Conservation (phyloP, 2,888 invertebrate species). For the Harpagoxenus sublaevis region DNA sequence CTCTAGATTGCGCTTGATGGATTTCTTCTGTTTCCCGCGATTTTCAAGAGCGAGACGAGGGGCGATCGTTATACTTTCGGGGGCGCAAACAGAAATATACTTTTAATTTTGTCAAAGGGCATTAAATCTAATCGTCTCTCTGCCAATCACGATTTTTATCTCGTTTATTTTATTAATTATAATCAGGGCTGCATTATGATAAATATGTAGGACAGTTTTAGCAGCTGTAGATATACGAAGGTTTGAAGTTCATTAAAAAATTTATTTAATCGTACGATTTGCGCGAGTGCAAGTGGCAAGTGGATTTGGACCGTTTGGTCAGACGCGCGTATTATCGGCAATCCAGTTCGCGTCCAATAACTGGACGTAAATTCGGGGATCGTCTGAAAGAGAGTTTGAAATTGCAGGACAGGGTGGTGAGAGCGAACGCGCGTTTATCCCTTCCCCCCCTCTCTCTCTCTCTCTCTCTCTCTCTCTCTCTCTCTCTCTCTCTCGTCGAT, state of each 20-base stretch:
- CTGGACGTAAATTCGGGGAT: slow-evolving; percentile 48
- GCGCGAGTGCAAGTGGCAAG: slow-evolving; percentile 31
- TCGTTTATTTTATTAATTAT: slow-evolving; percentile 14
- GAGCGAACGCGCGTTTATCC: slow-evolving; percentile 26
- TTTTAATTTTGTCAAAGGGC: background rate
- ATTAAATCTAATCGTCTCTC: slow-evolving; percentile 1
- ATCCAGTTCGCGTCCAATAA: slow-evolving; percentile 46
- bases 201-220: background rate
- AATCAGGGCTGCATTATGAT: background rate
- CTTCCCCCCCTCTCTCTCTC: background rate
- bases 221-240: background rate
- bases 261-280: slow-evolving; percentile 35
- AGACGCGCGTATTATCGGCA: slow-evolving; percentile 39
- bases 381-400: slow-evolving; percentile 54
- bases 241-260: slow-evolving; percentile 12
- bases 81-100: slow-evolving; percentile 1
- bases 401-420: slow-evolving; percentile 36
- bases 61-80: background rate
- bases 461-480: background rate
- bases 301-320: slow-evolving; percentile 24
- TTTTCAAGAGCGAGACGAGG: background rate
- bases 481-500: slow-evolving; percentile 57
- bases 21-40: slow-evolving; percentile 39
- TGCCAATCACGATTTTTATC: background rate
- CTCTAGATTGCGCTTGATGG: slow-evolving; percentile 48